Conservation (phyloP, 2,113 vertebrate species). For the Chamaetylas fuelleborni region DNA sequence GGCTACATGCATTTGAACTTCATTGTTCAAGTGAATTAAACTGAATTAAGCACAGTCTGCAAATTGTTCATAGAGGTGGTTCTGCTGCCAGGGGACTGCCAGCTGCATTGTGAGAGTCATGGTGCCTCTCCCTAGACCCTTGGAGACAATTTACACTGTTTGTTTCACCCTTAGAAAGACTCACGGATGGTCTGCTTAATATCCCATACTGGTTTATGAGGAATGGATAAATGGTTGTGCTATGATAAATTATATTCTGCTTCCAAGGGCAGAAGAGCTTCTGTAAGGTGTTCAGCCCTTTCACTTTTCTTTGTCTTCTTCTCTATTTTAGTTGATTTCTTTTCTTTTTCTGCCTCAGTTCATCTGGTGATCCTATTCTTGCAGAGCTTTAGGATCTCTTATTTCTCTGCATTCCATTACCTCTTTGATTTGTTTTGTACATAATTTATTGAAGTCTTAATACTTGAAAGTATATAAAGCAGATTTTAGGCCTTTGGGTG, state of each 20-base stretch:
- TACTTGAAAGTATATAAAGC: neutral
- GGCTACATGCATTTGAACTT: neutral
- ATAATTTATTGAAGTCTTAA: neutral
- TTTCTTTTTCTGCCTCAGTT: constrained; percentile 1
- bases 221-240: constrained; percentile 57
- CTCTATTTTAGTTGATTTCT: neutral
- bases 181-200: constrained; percentile 66
- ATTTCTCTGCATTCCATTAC: constrained; percentile 22
- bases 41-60: neutral
- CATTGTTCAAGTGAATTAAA: neutral
- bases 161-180: constrained; percentile 65
- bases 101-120: neutral
- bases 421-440: constrained; percentile 10
- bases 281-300: neutral
- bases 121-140: constrained; percentile 36
- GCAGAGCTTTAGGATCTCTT: neutral
- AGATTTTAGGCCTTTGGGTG: neutral
- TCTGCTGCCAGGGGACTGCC: neutral
- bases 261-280: constrained; percentile 40
- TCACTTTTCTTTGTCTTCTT: neutral
- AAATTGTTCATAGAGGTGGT: neutral
- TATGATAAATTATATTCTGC: constrained; percentile 4
- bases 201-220: constrained; percentile 63
- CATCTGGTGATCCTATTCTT: neutral
- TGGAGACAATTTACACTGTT: constrained; percentile 60